Base-by-base conservation (phyloP, 2,797 vertebrate species). In the Oreochromis grahami region DNA sequence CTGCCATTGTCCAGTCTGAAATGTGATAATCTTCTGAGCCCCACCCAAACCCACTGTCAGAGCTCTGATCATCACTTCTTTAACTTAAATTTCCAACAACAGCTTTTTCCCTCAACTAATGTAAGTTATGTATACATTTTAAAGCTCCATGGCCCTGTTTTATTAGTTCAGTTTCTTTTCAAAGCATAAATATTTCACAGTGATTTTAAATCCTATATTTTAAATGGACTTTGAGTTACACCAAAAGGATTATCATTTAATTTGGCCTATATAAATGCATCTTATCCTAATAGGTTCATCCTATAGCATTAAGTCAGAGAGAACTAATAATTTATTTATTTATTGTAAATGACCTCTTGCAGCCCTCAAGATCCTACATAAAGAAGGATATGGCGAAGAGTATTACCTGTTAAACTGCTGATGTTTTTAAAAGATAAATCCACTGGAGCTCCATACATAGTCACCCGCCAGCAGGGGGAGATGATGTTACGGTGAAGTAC, bases 381-480 rank as follows among this genome's bases (percentile, higher is more conserved):
- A 36, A 29, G 15, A 76, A 10, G 1, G 24, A 29, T 76, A 24
- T 50, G 1, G n/a, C 2, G 24, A 5, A 76, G n/a, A 53, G 4
- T 19, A 41, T 2, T 86, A 93, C 94, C 93, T 93, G 77, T 21
- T 80, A 94, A 79, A 36, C 91, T 88, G 9, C 85, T 93, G 93
- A 98, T 94, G 79, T 93, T 92, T 91, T 94, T 97, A 90, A 98
- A 97, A 79, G 97, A 97, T 85, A 96, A 96, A 91, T 98, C 97
- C 83, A 97, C 93, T 2, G 97, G 97, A 65, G 97, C 92, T 7
- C 93, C 96, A 80, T 88, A 92, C 92, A 96, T 94, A 70, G 84
- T 94, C 76, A 51, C 8, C 77, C 38, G 79, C 68, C 87, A 80
- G 77, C 26, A 32, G n/a, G 52, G 10, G 43, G 79, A 63, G 19